A percentile compares a stretch with the other conserved stretches of the same genome.
phyloP scores from a whole-genome alignment of 2,888 invertebrate species.

The Tribolium freemani region DNA sequence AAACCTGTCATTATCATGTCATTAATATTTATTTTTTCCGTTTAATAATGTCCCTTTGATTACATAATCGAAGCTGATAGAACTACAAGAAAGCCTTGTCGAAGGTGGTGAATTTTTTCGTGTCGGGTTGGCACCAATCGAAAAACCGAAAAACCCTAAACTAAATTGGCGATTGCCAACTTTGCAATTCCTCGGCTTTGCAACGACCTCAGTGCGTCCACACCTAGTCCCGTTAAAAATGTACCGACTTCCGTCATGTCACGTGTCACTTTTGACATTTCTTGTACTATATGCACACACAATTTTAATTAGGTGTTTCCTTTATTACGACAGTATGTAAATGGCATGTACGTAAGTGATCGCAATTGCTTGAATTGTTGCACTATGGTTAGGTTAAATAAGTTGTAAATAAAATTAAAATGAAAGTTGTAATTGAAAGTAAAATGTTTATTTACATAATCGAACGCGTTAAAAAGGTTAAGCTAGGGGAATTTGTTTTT shows the following conservation, averaged over 20 bases:
- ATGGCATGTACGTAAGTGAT: constrained; percentile 24
- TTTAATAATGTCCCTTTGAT: too few relatives aligned
- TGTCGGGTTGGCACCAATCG: too few relatives aligned
- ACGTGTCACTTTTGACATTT: constrained; percentile 17
- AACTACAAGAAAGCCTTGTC: too few relatives aligned
- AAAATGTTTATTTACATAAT: constrained; percentile 38
- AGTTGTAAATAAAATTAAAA: constrained; percentile 36
- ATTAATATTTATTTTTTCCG: not conserved
- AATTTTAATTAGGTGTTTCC: constrained; percentile 17
- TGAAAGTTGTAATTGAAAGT: constrained; percentile 41
- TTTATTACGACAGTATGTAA: constrained; percentile 13
- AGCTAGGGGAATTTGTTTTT: not conserved
- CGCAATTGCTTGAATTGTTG: constrained; percentile 34
- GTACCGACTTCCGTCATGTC: constrained; percentile 19
- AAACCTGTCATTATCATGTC: not conserved
- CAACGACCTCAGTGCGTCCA: constrained; percentile 8
- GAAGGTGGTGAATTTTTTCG: too few relatives aligned
- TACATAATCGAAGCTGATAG: too few relatives aligned
- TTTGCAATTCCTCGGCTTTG: not conserved
- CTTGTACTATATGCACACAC: not conserved
- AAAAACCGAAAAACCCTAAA: too few relatives aligned
- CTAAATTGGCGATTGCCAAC: too few relatives aligned
- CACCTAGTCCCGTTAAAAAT: constrained; percentile 19
- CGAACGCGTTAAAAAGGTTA: constrained; percentile 5
- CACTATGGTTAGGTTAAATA: constrained; percentile 21